phyloP scores from a whole-genome alignment of 2,888 invertebrate species.

The Acanthoscelides obtectus region DNA sequence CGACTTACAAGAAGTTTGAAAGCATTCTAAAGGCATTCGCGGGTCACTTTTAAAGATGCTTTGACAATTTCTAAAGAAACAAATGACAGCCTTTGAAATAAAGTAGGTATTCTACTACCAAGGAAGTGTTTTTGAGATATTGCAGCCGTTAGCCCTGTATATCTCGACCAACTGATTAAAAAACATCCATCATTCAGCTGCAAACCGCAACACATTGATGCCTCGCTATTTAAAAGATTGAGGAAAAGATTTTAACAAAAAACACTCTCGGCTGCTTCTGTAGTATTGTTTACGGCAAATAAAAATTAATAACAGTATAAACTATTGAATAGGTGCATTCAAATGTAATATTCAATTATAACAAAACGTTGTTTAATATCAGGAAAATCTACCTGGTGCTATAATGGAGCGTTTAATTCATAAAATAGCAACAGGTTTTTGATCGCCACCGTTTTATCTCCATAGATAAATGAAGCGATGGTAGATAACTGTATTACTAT shows the following conservation, averaged over 20 bases:
- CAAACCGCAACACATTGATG: not conserved
- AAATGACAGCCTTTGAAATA: too few relatives aligned
- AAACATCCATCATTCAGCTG: not conserved
- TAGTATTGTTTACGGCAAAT: not conserved
- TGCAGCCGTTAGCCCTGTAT: too few relatives aligned
- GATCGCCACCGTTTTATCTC: not conserved
- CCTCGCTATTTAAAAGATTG: not conserved
- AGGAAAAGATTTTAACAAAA: not conserved
- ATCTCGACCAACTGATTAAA: not conserved
- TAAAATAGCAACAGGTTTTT: not conserved
- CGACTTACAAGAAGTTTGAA: too few relatives aligned
- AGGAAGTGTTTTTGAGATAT: too few relatives aligned
- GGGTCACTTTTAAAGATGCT: too few relatives aligned
- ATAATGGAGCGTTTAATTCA: not conserved
- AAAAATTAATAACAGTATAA: not conserved
- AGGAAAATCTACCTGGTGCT: not conserved
- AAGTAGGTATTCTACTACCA: too few relatives aligned
- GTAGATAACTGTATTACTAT: not conserved
- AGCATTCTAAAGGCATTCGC: too few relatives aligned
- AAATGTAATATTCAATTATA: not conserved
- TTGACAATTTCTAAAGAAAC: too few relatives aligned
- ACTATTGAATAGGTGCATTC: not conserved
- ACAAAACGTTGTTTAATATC: not conserved
- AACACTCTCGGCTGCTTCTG: not conserved
- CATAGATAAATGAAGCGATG: not conserved